Evolutionary conservation across 2,113 vertebrate species (phyloP).

Genomic region (Argyrosomus japonicus): DNA sequence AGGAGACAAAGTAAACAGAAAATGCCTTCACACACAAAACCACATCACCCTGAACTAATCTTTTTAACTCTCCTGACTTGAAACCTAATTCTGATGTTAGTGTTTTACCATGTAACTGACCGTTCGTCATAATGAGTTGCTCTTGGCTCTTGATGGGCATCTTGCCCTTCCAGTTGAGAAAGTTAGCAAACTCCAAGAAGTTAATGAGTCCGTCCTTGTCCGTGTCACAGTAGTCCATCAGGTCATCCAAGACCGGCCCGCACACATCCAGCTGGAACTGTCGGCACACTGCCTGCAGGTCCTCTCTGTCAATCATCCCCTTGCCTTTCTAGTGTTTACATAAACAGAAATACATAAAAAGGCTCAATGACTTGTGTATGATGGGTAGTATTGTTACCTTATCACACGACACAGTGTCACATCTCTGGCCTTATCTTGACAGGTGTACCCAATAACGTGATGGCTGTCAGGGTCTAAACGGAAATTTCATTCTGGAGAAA

Average conservation of each 20-base stretch:
- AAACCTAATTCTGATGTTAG: not conserved
- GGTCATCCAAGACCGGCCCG: slow-evolving; percentile 81
- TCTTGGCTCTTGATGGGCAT: slow-evolving; percentile 81
- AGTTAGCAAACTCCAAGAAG: slow-evolving; percentile 90
- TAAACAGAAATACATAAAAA: not conserved
- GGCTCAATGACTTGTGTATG: not conserved
- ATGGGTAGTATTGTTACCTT: not conserved
- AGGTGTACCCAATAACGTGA: not conserved
- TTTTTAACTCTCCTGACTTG: not conserved
- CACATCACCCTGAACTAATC: not conserved
- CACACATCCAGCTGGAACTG: slow-evolving; percentile 85
- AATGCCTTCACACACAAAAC: not conserved
- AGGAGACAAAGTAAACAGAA: not conserved
- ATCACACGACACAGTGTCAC: not conserved
- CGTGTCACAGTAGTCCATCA: slow-evolving; percentile 89
- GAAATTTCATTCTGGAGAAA: not conserved
- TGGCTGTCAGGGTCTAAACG: not conserved
- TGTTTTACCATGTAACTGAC: slow-evolving; percentile 66
- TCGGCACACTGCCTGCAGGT: slow-evolving; percentile 83
- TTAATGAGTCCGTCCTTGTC: slow-evolving; percentile 87
- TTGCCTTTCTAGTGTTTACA: slow-evolving; percentile 84
- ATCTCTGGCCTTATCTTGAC: not conserved
- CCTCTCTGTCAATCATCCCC: slow-evolving; percentile 86
- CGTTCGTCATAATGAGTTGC: slow-evolving; percentile 81
- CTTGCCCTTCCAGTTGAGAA: slow-evolving; percentile 93